A percentile compares a stretch with the other conserved stretches of the same genome.
These are phyloP conservation scores for Cepphus grylle DNA, from an alignment of 2,113 vertebrate species.

Conservation along the genomic window DNA sequence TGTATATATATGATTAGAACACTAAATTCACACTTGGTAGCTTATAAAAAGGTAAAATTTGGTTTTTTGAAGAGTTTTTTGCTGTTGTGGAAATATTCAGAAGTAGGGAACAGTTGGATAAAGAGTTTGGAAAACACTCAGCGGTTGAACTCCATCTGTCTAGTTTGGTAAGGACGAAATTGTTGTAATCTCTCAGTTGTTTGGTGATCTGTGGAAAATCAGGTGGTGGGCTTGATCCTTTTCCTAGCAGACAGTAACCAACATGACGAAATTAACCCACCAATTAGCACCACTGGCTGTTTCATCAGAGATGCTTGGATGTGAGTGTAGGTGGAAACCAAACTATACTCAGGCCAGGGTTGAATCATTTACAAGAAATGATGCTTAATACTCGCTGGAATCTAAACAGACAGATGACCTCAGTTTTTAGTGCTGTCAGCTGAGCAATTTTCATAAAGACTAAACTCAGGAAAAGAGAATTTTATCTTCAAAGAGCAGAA, in stretches of 20 bases:
- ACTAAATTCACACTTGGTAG: not conserved
- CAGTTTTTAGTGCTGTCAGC: not conserved
- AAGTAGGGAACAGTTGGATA: not conserved
- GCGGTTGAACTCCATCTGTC: not conserved
- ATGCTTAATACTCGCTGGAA: not conserved
- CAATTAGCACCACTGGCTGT: not conserved
- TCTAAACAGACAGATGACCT: not conserved
- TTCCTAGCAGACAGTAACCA: not conserved
- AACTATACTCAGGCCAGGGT: not conserved
- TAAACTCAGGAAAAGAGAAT: not conserved
- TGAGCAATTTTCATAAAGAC: not conserved
- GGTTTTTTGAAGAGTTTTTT: not conserved
- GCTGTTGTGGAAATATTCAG: not conserved
- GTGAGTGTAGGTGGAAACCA: not conserved
- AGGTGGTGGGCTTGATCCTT: not conserved
- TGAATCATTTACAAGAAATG: not conserved
- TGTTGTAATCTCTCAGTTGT: not conserved
- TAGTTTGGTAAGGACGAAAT: not conserved
- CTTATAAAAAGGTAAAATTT: not conserved
- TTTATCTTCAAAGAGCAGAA: not conserved
- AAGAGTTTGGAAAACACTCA: not conserved
- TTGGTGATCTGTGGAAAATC: not conserved
- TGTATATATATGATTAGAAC: not conserved
- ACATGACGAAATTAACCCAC: not conserved
- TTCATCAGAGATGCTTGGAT: not conserved